Evolutionary conservation across 2,797 vertebrate species (phyloP).

Genomic region (Poecilia velifera): DNA sequence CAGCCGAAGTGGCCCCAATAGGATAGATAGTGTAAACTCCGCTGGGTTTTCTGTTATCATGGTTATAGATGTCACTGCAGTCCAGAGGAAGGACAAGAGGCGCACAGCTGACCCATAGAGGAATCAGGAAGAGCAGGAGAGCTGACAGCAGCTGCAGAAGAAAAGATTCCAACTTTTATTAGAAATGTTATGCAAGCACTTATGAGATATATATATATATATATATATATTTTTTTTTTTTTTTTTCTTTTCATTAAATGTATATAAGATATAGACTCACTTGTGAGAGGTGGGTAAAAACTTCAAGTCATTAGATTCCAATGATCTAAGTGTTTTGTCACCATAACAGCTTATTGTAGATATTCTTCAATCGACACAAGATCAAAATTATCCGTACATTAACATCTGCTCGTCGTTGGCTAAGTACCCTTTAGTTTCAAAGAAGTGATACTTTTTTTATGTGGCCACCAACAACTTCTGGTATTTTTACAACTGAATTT

Average conservation of each 20-base stretch:
- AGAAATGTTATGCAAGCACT: background rate
- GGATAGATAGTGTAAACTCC: conserved; percentile 7
- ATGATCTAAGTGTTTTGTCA: too few species aligned
- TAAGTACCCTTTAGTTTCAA: too few species aligned
- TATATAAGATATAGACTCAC: background rate
- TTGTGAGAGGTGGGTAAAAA: background rate
- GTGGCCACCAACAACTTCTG: too few species aligned
- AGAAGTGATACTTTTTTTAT: too few species aligned
- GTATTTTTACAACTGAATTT: too few species aligned
- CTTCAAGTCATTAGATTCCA: background rate
- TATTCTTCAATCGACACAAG: too few species aligned
- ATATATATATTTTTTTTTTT: too few species aligned
- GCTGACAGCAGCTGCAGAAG: background rate
- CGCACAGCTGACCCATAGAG: background rate
- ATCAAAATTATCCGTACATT: too few species aligned
- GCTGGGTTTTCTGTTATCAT: background rate
- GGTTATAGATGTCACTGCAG: conserved; percentile 6
- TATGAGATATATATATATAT: background rate
- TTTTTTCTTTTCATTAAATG: too few species aligned
- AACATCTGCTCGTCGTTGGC: too few species aligned
- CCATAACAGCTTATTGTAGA: too few species aligned
- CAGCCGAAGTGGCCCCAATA: background rate
- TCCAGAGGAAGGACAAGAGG: background rate
- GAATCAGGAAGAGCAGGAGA: conserved; percentile 8
- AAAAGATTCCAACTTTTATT: background rate